Evolutionary conservation across 1,140 invertebrate genomes (phyloP).

Genomic region (Drosophila leontia): DNA sequence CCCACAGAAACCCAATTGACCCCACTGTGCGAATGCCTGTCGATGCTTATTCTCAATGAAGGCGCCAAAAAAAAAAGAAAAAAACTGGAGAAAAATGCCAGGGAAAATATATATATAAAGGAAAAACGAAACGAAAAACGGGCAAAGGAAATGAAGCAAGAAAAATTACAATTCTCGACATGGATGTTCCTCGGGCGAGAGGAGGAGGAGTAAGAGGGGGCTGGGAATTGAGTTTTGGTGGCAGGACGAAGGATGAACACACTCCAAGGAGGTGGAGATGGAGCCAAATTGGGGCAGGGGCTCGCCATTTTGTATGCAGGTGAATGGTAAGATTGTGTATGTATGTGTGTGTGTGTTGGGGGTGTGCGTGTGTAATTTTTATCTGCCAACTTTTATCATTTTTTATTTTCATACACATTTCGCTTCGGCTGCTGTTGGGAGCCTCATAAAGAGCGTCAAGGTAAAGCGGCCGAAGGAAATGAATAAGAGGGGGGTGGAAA

Average conservation of each 20-base stretch:
- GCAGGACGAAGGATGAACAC: slow-evolving; percentile 47
- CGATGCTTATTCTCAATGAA: slow-evolving; percentile 58
- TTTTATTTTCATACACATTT: slow-evolving; percentile 80
- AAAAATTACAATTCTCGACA: slow-evolving; percentile 81
- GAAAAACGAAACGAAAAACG: slow-evolving; percentile 61
- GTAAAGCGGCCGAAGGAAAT: slow-evolving; percentile 56
- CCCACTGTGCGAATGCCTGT: slow-evolving; percentile 41
- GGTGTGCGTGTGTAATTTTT: slow-evolving; percentile 74
- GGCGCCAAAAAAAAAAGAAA: slow-evolving; percentile 45
- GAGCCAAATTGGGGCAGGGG: slow-evolving; percentile 3
- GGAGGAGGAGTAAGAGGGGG: slow-evolving; percentile 8
- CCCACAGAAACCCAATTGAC: no score
- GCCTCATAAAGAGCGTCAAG: slow-evolving; percentile 60
- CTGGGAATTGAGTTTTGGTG: slow-evolving; percentile 61
- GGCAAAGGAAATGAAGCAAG: slow-evolving; percentile 84
- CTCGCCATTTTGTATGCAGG: slow-evolving; percentile 79
- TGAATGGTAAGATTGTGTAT: slow-evolving; percentile 50
- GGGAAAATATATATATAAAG: slow-evolving; percentile 32
- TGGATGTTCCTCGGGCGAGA: slow-evolving; percentile 36
- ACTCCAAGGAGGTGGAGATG: background rate
- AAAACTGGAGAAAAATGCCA: slow-evolving; percentile 1
- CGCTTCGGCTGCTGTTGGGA: slow-evolving; percentile 41
- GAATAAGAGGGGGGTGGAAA: slow-evolving; percentile 1
- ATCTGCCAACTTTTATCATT: slow-evolving; percentile 83
- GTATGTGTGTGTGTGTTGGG: slow-evolving; percentile 4